Percentiles rank a stretch among this genome's conserved stretches.
phyloP scores from a whole-genome alignment of 2,888 invertebrate genomes.

The Drosophila cognata region DNA sequence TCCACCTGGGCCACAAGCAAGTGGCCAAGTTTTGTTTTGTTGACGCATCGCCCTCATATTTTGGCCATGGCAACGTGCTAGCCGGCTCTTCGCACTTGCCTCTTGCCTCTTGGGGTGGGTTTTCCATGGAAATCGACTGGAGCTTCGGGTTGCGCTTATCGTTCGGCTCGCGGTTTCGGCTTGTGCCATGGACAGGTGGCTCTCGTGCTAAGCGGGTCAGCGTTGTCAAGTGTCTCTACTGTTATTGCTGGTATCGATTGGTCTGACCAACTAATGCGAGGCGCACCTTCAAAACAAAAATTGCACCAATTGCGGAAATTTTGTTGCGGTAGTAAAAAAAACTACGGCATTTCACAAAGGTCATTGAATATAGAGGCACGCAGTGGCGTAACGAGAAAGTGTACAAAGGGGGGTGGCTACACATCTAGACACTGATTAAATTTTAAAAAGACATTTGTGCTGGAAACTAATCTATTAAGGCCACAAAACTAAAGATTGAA shows the following conservation, averaged over 20 bases:
- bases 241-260: constrained; percentile 74
- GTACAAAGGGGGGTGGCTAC: constrained; percentile 6
- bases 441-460: background rate
- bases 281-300: constrained; percentile 67
- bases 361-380: constrained; percentile 37
- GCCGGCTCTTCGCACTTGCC: constrained; percentile 3
- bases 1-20: constrained; percentile 12
- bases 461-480: background rate
- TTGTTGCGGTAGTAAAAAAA: constrained; percentile 53
- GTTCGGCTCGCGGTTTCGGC: background rate
- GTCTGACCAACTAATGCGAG: constrained; percentile 69
- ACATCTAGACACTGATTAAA: background rate
- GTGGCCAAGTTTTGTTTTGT: constrained; percentile 55
- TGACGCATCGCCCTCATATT: constrained; percentile 55
- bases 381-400: constrained; percentile 18
- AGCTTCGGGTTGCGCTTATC: constrained; percentile 11
- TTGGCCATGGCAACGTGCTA: constrained; percentile 77
- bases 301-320: constrained; percentile 75
- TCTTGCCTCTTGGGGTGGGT: constrained; percentile 40
- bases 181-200: constrained; percentile 3
- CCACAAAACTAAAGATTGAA: background rate
- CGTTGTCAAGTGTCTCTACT: constrained; percentile 38
- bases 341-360: constrained; percentile 56
- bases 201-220: constrained; percentile 60
- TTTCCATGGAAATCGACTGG: constrained; percentile 10